Evolutionary conservation across 2,888 invertebrate genomes (phyloP).

Genomic region (Sarcophaga caerulescens): DNA sequence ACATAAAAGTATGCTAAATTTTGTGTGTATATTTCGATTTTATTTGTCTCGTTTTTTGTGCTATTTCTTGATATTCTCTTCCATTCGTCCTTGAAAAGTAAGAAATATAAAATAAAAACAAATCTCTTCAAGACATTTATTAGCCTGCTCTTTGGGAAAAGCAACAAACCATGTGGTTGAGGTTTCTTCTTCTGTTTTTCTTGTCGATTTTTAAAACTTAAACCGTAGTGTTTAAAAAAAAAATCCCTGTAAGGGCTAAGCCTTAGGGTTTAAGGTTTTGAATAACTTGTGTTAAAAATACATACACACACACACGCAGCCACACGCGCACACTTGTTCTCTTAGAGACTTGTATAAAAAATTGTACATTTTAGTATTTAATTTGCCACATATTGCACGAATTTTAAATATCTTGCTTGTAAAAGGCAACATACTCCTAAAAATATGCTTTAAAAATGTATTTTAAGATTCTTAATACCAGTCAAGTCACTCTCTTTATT

Average conservation of each 20-base stretch:
- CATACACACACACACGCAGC: too few species aligned
- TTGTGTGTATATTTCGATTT: constrained; percentile 11
- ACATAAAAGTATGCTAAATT: constrained; percentile 48
- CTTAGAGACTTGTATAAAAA: too few species aligned
- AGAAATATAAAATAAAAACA: background rate
- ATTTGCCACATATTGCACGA: background rate
- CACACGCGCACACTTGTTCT: too few species aligned
- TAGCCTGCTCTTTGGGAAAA: constrained; percentile 11
- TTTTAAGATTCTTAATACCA: constrained; percentile 1
- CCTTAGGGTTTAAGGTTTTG: too few species aligned
- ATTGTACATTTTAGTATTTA: too few species aligned
- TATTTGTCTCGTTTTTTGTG: background rate
- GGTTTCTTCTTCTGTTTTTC: too few species aligned
- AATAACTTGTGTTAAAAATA: too few species aligned
- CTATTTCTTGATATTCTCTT: background rate
- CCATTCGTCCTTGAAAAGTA: background rate
- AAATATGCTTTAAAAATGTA: constrained; percentile 38
- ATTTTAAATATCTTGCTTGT: background rate
- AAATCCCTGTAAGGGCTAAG: too few species aligned
- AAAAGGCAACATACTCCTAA: background rate
- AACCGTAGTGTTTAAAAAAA: too few species aligned
- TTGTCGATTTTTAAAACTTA: too few species aligned
- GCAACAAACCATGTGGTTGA: background rate
- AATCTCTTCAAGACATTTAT: constrained; percentile 38
- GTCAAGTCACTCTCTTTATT: background rate